Percentiles rank a stretch among this genome's conserved stretches.
These are phyloP conservation scores for Rynchops niger DNA, from an alignment of 2,113 vertebrate genomes.

Conservation along the genomic window DNA sequence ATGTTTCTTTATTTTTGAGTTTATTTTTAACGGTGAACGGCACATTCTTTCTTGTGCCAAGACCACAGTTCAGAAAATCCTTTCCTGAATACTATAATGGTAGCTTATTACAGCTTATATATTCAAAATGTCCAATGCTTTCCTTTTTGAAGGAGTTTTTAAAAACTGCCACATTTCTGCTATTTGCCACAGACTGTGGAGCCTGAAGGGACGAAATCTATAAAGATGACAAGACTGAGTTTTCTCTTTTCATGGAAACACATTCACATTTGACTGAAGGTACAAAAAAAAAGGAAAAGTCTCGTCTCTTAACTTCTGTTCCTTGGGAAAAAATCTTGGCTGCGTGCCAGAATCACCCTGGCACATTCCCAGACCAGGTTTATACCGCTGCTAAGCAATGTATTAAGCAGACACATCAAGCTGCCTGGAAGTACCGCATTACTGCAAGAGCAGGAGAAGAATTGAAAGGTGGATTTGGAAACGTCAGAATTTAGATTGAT, in stretches of 20 bases:
- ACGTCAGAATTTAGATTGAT: background rate
- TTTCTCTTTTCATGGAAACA: background rate
- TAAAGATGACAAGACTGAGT: background rate
- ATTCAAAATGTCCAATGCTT: background rate
- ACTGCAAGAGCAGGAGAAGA: background rate
- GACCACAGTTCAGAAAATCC: background rate
- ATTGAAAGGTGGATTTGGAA: background rate
- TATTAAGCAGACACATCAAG: background rate
- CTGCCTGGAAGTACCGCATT: background rate
- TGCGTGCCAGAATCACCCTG: background rate
- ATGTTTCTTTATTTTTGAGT: background rate
- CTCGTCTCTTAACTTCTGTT: background rate
- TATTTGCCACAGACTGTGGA: background rate
- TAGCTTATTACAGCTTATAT: background rate
- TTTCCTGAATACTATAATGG: background rate
- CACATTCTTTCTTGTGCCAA: background rate
- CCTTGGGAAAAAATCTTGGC: background rate
- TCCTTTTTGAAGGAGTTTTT: background rate
- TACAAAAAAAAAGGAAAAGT: background rate
- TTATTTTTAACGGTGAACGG: background rate
- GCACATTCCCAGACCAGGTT: background rate
- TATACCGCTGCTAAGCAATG: background rate
- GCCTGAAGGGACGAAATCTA: background rate
- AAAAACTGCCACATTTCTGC: background rate
- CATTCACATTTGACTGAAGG: background rate